Evolutionary conservation across 2,797 vertebrate genomes (phyloP), one percentile per base, ranked within the genome.

Genomic region (Agapornis canus): DNA sequence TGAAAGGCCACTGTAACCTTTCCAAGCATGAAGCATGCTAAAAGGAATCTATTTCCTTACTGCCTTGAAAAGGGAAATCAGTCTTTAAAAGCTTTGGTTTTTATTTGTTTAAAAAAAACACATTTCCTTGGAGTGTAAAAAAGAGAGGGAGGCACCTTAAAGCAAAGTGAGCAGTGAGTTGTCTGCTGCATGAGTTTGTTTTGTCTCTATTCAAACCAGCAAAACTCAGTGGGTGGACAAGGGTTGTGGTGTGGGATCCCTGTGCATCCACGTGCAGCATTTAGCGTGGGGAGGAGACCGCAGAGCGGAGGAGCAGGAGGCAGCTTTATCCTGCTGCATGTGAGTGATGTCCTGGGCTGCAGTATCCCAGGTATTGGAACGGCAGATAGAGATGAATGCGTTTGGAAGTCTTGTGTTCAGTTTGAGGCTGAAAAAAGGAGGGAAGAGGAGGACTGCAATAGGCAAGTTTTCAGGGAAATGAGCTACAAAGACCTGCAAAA

Each of bases 1-100:
- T 97, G 96, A 97, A 98, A 98, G 98, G 98, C 98, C 98, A 98
- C 96, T 92, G 96, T 98, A 98, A 98, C 98, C 98, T 98, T 98
- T 98, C 98, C 97, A 97, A 98, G 97, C 94, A 95, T 96, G 95
- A 96, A 94, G 69, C 94, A 90, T 92, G 93, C 97, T 97, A 98
- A 98, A 97, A 97, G 95, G 97, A 97, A 97, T 97, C 93, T 93
- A 95, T 97, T 98, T 97, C 96, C 95, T 96, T 86, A 68, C 94
- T 95, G 94, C 96, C 94, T 96, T 96, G 94, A 96, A 95, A 96
- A 93, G 94, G 95, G 89, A 97, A 97, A 95, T 97, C 92, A 73
- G 91, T 92, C 80, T 92, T 92, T 25, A 93, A 91, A 96, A 86
- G 70, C 66, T 52, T 90, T 76, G 23, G 73, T 95, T 97, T 97